These are phyloP conservation scores for Entomyzon cyanotis DNA, from an alignment of 2,113 vertebrate species.

Conservation along the genomic window DNA sequence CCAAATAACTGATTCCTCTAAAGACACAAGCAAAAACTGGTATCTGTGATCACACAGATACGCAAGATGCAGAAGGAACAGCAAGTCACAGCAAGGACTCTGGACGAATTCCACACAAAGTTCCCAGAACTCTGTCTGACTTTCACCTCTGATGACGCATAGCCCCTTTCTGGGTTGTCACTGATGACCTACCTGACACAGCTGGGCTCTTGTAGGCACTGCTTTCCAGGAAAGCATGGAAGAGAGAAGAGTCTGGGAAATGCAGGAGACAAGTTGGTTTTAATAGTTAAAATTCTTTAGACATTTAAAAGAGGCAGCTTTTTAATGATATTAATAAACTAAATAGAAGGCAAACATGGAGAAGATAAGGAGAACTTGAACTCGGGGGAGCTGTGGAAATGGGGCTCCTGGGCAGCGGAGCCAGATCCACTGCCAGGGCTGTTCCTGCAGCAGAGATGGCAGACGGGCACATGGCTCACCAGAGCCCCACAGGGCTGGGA, in stretches of 20 bases:
- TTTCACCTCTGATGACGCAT: fast-evolving
- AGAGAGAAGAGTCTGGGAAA: neutral
- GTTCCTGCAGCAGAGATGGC: fast-evolving
- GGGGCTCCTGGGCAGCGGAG: neutral
- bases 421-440: neutral
- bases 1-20: neutral
- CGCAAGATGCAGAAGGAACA: neutral
- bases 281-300: neutral
- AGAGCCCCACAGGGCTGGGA: neutral
- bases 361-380: neutral
- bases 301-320: neutral
- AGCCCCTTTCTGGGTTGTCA: neutral
- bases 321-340: neutral
- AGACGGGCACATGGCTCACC: fast-evolving
- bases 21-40: neutral
- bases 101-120: neutral
- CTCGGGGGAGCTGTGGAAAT: neutral
- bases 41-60: neutral
- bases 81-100: neutral
- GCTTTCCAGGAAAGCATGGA: neutral
- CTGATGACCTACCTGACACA: fast-evolving
- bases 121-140: neutral
- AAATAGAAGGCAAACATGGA: neutral
- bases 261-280: neutral
- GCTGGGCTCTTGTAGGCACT: neutral